These are phyloP conservation scores for Lontra canadensis DNA, from an alignment of 2,113 vertebrate genomes.

Conservation along the genomic window DNA sequence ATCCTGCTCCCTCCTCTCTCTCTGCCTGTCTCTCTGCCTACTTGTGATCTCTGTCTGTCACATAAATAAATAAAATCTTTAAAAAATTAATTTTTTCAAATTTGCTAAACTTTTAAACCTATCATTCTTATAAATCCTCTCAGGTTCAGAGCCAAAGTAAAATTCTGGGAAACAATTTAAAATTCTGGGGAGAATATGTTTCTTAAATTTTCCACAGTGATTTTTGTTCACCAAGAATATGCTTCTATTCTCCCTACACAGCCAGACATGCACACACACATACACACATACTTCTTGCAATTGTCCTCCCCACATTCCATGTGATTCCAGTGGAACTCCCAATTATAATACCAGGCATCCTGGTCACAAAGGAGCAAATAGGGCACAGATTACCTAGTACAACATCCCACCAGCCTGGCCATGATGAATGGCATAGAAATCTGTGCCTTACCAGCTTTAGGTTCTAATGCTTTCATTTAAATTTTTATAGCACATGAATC, in stretches of 20 bases:
- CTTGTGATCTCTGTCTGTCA: too few relatives aligned
- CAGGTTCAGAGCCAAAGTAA: background rate
- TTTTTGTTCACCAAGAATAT: background rate
- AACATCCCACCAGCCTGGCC: accelerated
- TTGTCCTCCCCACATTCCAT: background rate
- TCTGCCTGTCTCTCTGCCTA: too few relatives aligned
- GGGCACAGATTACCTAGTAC: accelerated
- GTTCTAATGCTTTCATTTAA: background rate
- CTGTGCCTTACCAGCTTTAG: background rate
- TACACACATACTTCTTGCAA: background rate
- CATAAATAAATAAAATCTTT: too few relatives aligned
- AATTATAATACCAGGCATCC: background rate
- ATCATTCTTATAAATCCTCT: background rate
- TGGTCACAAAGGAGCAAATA: background rate
- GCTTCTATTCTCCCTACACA: background rate
- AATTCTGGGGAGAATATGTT: background rate
- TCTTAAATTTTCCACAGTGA: background rate
- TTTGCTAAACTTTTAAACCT: background rate
- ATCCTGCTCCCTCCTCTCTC: too few relatives aligned
- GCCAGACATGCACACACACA: accelerated
- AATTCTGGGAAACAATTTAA: background rate
- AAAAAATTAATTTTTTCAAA: background rate
- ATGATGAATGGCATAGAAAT: background rate
- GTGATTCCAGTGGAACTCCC: background rate
- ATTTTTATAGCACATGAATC: background rate